Percentiles rank a stretch among this genome's conserved stretches.
phyloP scores from a whole-genome alignment of 2,888 invertebrate species.

The Sesia bembeciformis region DNA sequence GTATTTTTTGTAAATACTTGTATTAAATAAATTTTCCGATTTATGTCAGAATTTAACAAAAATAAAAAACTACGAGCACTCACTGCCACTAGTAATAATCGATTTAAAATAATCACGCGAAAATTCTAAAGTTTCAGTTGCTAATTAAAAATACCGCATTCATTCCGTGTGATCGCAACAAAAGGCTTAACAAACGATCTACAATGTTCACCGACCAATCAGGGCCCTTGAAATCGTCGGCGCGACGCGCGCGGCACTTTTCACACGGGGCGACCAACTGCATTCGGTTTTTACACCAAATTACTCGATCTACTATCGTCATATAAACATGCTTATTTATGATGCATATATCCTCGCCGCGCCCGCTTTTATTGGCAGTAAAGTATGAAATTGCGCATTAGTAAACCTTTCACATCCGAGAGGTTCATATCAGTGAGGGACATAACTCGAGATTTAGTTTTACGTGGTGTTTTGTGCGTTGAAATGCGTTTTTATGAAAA shows the following conservation, averaged over 20 bases:
- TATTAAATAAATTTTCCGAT: background rate
- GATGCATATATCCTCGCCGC: slow-evolving; percentile 41
- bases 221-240: slow-evolving; percentile 17
- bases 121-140: background rate
- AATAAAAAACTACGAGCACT: background rate
- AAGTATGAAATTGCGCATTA: slow-evolving; percentile 66
- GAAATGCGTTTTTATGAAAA: slow-evolving; percentile 56
- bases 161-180: slow-evolving; percentile 5
- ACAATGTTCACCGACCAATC: slow-evolving; percentile 44
- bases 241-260: slow-evolving; percentile 18
- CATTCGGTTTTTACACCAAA: slow-evolving; percentile 55
- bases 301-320: slow-evolving; percentile 58
- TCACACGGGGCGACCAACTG: slow-evolving; percentile 27
- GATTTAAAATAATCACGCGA: background rate
- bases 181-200: slow-evolving; percentile 13
- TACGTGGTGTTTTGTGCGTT: slow-evolving; percentile 48
- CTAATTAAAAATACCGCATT: background rate
- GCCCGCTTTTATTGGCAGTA: slow-evolving; percentile 60
- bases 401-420: slow-evolving; percentile 56
- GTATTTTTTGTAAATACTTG: background rate
- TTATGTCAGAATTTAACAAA: background rate
- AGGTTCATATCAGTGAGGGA: slow-evolving; percentile 43
- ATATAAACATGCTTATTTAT: slow-evolving; percentile 60
- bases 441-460: slow-evolving; percentile 63
- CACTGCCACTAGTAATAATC: background rate